A percentile compares a stretch with the other conserved stretches of the same genome.
Conservation (phyloP, 2,797 vertebrate species). For the Pangasius sanitwongsei region DNA sequence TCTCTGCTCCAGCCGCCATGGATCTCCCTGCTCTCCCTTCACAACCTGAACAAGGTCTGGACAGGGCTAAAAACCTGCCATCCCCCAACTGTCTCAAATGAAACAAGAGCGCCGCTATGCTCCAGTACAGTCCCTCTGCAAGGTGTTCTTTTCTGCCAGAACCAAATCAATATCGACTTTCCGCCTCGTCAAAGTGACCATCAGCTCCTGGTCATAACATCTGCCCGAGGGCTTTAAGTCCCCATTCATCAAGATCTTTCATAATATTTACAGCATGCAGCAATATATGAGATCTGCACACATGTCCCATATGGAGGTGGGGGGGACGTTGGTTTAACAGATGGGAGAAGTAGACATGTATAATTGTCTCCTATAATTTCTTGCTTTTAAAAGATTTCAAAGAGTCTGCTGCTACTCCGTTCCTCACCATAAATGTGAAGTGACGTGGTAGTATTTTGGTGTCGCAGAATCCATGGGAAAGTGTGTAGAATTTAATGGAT, state of each 20-base stretch:
- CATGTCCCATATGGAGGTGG: conserved; percentile 37
- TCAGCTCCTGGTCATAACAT: conserved; percentile 44
- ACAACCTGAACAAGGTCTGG: conserved; percentile 22
- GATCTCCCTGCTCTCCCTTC: conserved; percentile 33
- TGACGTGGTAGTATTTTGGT: conserved; percentile 22
- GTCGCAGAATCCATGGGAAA: conserved; percentile 32
- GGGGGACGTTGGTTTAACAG: conserved; percentile 22
- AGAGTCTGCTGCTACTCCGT: conserved; percentile 30
- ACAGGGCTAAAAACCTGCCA: conserved; percentile 47
- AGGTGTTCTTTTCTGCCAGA: conserved; percentile 55
- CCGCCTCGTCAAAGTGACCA: conserved; percentile 40
- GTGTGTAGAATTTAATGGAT: neutral
- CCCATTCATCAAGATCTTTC: conserved; percentile 37
- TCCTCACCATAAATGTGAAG: conserved; percentile 31
- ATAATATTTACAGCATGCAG: conserved; percentile 47
- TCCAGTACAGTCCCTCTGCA: conserved; percentile 67
- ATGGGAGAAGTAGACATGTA: conserved; percentile 40
- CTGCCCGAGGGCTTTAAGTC: conserved; percentile 39
- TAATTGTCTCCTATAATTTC: conserved; percentile 37
- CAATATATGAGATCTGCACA: conserved; percentile 32
- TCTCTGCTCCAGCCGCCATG: conserved; percentile 61
- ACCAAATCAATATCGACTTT: conserved; percentile 71
- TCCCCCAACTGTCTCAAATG: conserved; percentile 37
- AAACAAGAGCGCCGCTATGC: conserved; percentile 42
- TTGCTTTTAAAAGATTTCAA: conserved; percentile 45